Evolutionary conservation across 2,888 invertebrate genomes (phyloP).

Genomic region (Terebella lapidaria): DNA sequence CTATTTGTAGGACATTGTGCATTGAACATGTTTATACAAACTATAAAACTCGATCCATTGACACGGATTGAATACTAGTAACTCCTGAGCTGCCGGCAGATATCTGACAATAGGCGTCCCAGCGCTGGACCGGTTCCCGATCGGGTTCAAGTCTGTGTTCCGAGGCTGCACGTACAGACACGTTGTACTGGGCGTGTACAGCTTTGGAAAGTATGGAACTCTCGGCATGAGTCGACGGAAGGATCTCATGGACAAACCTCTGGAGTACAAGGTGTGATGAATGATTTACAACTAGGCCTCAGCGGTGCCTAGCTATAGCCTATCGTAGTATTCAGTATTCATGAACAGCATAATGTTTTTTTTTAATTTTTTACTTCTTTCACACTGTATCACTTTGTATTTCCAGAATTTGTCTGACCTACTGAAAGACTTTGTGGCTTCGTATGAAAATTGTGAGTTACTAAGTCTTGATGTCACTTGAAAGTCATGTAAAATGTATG

Average conservation of each 20-base stretch:
- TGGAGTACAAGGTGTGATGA: conserved; percentile 41
- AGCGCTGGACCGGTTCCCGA: conserved; percentile 50
- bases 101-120: conserved; percentile 50
- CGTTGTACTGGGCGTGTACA: conserved; percentile 52
- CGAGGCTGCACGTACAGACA: conserved; percentile 46
- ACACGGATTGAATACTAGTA: too few relatives aligned
- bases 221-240: conserved; percentile 52
- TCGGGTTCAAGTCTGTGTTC: conserved; percentile 52
- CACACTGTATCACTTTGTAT: too few relatives aligned
- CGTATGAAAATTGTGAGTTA: conserved; percentile 4
- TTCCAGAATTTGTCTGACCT: not conserved
- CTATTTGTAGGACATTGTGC: too few relatives aligned
- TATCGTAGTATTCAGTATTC: too few relatives aligned
- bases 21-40: too few relatives aligned
- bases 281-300: not conserved
- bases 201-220: conserved; percentile 49
- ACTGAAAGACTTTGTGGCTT: not conserved
- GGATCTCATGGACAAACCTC: conserved; percentile 53
- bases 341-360: too few relatives aligned
- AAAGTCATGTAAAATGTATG: too few relatives aligned
- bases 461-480: too few relatives aligned
- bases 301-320: not conserved
- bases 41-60: too few relatives aligned
- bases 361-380: too few relatives aligned
- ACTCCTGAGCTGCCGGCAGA: too few relatives aligned